Conservation (phyloP, 2,113 vertebrate genomes). For the Thalassarche chlororhynchos region DNA sequence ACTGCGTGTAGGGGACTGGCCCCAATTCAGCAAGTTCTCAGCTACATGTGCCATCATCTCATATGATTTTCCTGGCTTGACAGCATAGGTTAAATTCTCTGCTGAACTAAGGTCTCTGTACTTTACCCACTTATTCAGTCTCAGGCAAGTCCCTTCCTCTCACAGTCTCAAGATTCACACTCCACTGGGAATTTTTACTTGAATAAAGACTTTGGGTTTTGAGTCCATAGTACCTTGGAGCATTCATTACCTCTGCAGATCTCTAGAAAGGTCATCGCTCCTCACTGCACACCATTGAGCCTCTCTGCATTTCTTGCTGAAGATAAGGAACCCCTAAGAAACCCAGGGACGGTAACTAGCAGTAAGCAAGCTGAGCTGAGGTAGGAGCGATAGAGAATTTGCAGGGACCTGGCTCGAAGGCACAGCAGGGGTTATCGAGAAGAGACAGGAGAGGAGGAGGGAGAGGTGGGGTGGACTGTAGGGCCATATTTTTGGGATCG, state of each 20-base stretch:
- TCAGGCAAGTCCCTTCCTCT: neutral
- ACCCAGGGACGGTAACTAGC: neutral
- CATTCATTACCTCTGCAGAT: neutral
- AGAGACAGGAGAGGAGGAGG: neutral
- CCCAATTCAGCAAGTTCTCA: neutral
- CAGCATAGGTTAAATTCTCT: neutral
- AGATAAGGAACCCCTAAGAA: neutral
- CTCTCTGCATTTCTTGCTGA: neutral
- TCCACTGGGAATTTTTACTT: neutral
- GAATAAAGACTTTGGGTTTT: neutral
- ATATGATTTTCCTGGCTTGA: neutral
- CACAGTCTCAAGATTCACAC: neutral
- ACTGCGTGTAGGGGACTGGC: neutral
- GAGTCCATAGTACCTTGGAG: neutral
- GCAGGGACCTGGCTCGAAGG: neutral
- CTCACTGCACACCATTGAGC: neutral
- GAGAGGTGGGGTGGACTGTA: neutral
- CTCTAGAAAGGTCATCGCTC: neutral
- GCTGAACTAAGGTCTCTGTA: neutral
- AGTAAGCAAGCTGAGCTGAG: neutral
- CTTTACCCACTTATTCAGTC: neutral
- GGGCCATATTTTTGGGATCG: neutral
- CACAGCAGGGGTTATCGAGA: neutral
- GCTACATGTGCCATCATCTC: neutral
- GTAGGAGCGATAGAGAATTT: neutral